Base-by-base conservation (phyloP, 2,797 vertebrate genomes). In the Myripristis jacobus region DNA sequence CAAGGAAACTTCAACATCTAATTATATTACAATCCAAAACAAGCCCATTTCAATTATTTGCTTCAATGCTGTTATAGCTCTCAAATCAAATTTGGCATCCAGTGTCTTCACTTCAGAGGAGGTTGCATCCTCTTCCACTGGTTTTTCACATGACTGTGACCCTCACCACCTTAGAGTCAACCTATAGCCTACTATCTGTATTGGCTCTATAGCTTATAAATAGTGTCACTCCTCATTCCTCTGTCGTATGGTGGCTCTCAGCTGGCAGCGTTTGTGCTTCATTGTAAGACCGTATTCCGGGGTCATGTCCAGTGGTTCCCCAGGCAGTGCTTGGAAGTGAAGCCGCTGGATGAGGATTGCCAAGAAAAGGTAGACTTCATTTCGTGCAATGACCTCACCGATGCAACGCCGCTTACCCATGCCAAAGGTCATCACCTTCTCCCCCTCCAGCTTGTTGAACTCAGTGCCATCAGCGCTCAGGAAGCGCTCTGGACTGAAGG, bases 291-390 rank as follows among this genome's bases (percentile, higher is more conserved):
- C 96, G 0, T 97, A 98, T 61, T 93, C 88, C 0, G 97, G 95
- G 0, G 96, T 97, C 93, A 94, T 58, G 79, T 99, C 97, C 66
- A 95, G 91, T 0, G 48, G 79, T 56, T 93, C 72, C 0, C 94
- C 95, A 0, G 92, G 92, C 7, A 76, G 2, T 0, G 87, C 44
- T 0, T 85, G 84, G 91, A 99, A 96, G 13, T 91, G 84, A 62
- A 98, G 73, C 76, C 91, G 95, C 84, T 98, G 97, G 75, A 98
- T 78, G 38, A 99, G 66, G 46, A 90, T 95, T 48, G 95, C 91
- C 87, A 99, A 73, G 87, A 99, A 99, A 22, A 99, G 95, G 85
- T 91, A 99, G 79, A 98, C 81, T 85, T 99, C 96, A 22, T 92
- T 88, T 11, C 95, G 93, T 16, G 91, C 97, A 0, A 99, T 96